Evolutionary conservation across 2,113 vertebrate species (phyloP), one percentile per base, ranked within the genome.

Genomic region (Onychostruthus taczanowskii): DNA sequence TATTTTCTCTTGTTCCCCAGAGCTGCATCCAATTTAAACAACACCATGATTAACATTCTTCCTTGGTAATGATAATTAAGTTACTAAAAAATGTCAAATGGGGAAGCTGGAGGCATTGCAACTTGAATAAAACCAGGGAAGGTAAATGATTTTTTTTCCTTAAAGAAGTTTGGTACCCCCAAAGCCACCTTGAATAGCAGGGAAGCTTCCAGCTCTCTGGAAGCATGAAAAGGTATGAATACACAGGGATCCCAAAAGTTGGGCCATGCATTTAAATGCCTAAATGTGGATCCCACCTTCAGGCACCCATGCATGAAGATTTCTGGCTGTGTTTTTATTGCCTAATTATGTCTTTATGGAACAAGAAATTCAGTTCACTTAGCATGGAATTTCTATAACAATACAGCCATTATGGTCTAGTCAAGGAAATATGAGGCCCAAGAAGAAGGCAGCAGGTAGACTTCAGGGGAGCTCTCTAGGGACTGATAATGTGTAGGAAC

Each of bases 11-110:
- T 23, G 3, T 70, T 95, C 92, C 91, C 91, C 70, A 90, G 94
- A 91, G 96, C 78, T 78, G 63, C 68, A 77, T 94, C 70, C 62
- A 63, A 21, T 64, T 75, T 74, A 95, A 97, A 91, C 95, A 95
- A 30, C 77, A 76, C 72, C 72, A 74, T 82, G 93, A 95, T 97
- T 96, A 95, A 95, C 84, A 97, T 94, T 93, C 90, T 85, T 94
- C 85, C 72, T 79, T 63, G 31, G 70, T 89, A 93, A 91, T 69
- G 84, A 84, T 87, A 95, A 97, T 92, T 93, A 96, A 92, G 77
- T 96, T 95, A 50, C 87, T 84, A 87, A 97, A 96, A 96, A 94
- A 94, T 87, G 85, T 93, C 83, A 94, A 88, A 94, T n/a, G 55
- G 63, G 83, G 67, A 95, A 94, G 91, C 82, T 95, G 56, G 49